These are phyloP conservation scores for Coelopa pilipes DNA, from an alignment of 2,888 invertebrate genomes.

Conservation along the genomic window DNA sequence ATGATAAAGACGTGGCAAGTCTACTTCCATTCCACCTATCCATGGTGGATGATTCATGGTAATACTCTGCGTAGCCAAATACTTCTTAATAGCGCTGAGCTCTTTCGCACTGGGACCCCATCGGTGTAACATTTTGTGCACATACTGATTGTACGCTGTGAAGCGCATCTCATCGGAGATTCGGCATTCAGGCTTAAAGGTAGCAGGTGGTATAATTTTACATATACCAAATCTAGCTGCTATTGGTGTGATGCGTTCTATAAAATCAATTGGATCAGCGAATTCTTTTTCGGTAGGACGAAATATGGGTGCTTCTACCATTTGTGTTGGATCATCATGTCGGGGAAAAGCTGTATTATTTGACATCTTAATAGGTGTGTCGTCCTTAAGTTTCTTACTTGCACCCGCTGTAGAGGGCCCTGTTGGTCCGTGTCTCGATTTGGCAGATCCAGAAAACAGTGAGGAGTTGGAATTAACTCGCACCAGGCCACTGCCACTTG, in stretches of 20 bases:
- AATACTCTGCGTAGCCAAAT: slow-evolving; percentile 81
- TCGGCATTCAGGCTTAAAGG: slow-evolving; percentile 83
- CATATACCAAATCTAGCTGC: slow-evolving; percentile 89
- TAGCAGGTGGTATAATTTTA: slow-evolving; percentile 84
- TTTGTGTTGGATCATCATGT: slow-evolving; percentile 68
- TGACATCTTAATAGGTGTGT: slow-evolving; percentile 65
- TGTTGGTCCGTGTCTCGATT: slow-evolving; percentile 55
- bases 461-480: slow-evolving; percentile 66
- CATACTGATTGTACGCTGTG: slow-evolving; percentile 88
- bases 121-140: slow-evolving; percentile 85
- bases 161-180: slow-evolving; percentile 88
- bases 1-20: slow-evolving; percentile 85
- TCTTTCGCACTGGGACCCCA: slow-evolving; percentile 92
- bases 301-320: slow-evolving; percentile 82
- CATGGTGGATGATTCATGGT: slow-evolving; percentile 80
- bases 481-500: slow-evolving; percentile 50
- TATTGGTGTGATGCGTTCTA: slow-evolving; percentile 79
- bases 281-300: slow-evolving; percentile 86
- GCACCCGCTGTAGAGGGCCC: slow-evolving; percentile 54
- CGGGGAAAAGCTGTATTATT: slow-evolving; percentile 68
- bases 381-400: slow-evolving; percentile 65
- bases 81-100: slow-evolving; percentile 84
- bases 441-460: slow-evolving; percentile 63
- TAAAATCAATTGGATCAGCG: slow-evolving; percentile 85
- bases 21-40: slow-evolving; percentile 92